Conservation (phyloP, 2,888 invertebrate genomes). For the Scaptomyza caliginosa region DNA sequence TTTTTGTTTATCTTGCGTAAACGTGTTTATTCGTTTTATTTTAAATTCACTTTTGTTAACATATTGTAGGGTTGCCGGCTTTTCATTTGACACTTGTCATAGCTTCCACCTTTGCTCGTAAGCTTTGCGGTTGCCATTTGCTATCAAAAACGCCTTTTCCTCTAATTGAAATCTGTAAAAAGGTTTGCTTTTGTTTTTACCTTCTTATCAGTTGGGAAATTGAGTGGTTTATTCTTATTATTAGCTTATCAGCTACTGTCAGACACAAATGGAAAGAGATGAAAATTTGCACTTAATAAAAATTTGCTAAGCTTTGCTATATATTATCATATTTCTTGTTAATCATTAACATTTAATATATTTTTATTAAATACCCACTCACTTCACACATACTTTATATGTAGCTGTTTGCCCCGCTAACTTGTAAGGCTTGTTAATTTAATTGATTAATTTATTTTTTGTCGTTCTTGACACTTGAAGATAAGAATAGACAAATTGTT, state of each 20-base stretch:
- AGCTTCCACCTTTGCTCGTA: too few relatives aligned
- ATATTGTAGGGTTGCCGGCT: not conserved
- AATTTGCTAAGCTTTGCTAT: too few relatives aligned
- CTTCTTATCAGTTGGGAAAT: slow-evolving; percentile 3
- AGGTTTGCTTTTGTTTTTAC: not conserved
- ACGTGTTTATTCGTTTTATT: slow-evolving; percentile 9
- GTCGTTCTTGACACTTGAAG: slow-evolving; percentile 1
- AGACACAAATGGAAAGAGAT: too few relatives aligned
- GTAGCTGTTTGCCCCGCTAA: not conserved
- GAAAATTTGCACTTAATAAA: too few relatives aligned
- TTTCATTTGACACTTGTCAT: not conserved
- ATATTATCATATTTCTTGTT: too few relatives aligned
- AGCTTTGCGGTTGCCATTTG: not conserved
- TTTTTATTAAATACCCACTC: not conserved
- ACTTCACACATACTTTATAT: slow-evolving; percentile 9
- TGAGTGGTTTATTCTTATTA: not conserved
- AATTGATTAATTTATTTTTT: slow-evolving; percentile 13
- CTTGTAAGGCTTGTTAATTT: slow-evolving; percentile 20
- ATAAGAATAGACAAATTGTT: slow-evolving; percentile 45
- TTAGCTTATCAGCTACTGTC: slow-evolving; percentile 3
- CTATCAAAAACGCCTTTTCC: not conserved
- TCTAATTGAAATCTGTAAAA: too few relatives aligned
- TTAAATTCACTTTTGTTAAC: not conserved
- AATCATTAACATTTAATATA: not conserved
- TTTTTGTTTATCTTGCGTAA: slow-evolving; percentile 10